These are phyloP conservation scores for Eucriotettix oculatus DNA, from an alignment of 2,888 invertebrate species.

Conservation along the genomic window DNA sequence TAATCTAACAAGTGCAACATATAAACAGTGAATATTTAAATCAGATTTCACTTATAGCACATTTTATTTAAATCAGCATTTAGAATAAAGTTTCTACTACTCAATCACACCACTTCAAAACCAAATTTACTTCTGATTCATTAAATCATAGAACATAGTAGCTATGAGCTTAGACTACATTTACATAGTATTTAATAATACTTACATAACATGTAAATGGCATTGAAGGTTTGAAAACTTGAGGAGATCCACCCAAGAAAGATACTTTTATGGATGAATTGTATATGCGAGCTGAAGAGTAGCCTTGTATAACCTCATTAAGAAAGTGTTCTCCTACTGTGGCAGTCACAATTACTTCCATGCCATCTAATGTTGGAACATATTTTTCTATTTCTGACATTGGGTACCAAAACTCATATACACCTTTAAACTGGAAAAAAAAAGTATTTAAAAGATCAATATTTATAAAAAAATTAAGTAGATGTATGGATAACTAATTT, in stretches of 20 bases:
- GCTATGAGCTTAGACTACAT: not conserved
- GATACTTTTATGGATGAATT: conserved; percentile 69
- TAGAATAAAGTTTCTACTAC: no score
- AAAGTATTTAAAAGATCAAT: no score
- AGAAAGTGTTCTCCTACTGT: conserved; percentile 76
- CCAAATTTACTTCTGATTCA: no score
- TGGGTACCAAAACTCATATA: conserved; percentile 72
- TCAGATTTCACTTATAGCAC: no score
- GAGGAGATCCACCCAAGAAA: conserved; percentile 79
- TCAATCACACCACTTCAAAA: no score
- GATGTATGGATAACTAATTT: not conserved
- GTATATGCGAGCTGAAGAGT: conserved; percentile 70
- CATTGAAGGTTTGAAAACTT: conserved; percentile 91
- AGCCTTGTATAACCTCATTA: conserved; percentile 72
- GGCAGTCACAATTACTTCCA: conserved; percentile 70
- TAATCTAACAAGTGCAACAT: no score
- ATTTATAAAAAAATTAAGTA: not conserved
- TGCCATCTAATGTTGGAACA: conserved; percentile 50
- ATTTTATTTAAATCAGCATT: no score
- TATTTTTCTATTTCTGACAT: conserved; percentile 57
- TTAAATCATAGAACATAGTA: no score
- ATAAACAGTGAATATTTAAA: no score
- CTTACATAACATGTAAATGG: conserved; percentile 72
- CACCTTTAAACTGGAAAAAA: conserved; percentile 60
- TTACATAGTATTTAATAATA: conserved; percentile 10